These are phyloP conservation scores for Carduelis carduelis DNA, from an alignment of 2,797 vertebrate species.

Conservation along the genomic window DNA sequence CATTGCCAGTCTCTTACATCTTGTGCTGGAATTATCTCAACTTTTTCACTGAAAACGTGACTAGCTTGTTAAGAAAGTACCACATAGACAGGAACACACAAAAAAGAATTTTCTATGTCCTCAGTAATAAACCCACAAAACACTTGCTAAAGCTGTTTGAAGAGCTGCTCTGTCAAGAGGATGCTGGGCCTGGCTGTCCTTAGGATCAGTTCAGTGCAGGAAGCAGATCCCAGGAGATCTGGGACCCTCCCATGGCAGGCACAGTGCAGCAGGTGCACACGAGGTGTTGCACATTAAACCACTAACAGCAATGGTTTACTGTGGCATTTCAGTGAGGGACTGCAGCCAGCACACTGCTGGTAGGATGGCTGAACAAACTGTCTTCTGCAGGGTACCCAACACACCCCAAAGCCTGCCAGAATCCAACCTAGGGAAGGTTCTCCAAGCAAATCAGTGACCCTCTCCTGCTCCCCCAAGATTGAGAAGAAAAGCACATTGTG, in stretches of 20 bases:
- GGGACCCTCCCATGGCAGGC: not conserved
- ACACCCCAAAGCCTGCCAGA: not conserved
- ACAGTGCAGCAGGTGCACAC: not conserved
- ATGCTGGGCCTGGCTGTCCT: not conserved
- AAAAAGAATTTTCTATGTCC: not conserved
- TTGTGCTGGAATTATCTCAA: not conserved
- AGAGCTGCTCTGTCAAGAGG: not conserved
- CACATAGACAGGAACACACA: not conserved
- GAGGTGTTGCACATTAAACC: not conserved
- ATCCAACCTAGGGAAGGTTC: not conserved
- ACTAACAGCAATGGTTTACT: not conserved
- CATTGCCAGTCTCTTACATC: not conserved
- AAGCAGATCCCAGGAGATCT: not conserved
- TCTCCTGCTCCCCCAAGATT: not conserved
- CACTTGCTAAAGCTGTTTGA: not conserved
- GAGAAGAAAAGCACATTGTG: rapidly evolving
- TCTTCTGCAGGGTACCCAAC: not conserved
- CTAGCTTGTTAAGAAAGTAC: not conserved
- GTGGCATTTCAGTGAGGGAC: not conserved
- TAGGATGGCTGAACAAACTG: not conserved
- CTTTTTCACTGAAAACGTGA: not conserved
- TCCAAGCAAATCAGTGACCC: not conserved
- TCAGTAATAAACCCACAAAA: not conserved
- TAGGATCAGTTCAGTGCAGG: not conserved
- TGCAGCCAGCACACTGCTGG: not conserved